Conservation (phyloP, 2,888 invertebrate species). For the Acrocyrtus sp. region DNA sequence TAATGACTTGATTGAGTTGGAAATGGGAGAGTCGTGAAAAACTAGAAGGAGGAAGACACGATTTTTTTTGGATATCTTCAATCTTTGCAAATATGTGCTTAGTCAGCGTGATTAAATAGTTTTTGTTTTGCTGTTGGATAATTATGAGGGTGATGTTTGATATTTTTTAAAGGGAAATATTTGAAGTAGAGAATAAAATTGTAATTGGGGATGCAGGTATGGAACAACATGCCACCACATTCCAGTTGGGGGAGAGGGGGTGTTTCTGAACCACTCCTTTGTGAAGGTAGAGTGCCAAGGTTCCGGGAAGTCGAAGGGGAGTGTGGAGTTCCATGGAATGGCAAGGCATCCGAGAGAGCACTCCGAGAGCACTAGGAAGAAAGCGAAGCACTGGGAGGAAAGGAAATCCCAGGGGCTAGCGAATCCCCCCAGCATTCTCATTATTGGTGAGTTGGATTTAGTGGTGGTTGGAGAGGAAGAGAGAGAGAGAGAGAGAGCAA, state of each 20-base stretch:
- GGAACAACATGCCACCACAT: slow-evolving; percentile 35
- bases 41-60: too few relatives aligned
- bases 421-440: slow-evolving; percentile 57
- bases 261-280: slow-evolving; percentile 37
- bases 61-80: too few relatives aligned
- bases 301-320: slow-evolving; percentile 36
- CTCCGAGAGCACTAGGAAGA: slow-evolving; percentile 27
- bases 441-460: slow-evolving; percentile 47
- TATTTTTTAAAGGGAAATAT: too few relatives aligned
- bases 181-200: too few relatives aligned
- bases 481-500: too few relatives aligned
- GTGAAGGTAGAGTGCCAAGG: slow-evolving; percentile 55
- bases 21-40: too few relatives aligned
- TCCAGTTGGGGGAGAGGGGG: slow-evolving; percentile 21
- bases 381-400: slow-evolving; percentile 49
- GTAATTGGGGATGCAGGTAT: too few relatives aligned
- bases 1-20: too few relatives aligned
- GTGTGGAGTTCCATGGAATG: slow-evolving; percentile 43
- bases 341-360: slow-evolving; percentile 36
- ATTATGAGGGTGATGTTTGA: too few relatives aligned
- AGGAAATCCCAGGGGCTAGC: slow-evolving; percentile 20
- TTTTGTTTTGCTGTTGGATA: too few relatives aligned
- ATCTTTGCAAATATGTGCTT: too few relatives aligned
- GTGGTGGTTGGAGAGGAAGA: background rate
- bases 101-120: too few relatives aligned